Conservation (phyloP, 1,140 invertebrate genomes). For the Drosophila littoralis region DNA sequence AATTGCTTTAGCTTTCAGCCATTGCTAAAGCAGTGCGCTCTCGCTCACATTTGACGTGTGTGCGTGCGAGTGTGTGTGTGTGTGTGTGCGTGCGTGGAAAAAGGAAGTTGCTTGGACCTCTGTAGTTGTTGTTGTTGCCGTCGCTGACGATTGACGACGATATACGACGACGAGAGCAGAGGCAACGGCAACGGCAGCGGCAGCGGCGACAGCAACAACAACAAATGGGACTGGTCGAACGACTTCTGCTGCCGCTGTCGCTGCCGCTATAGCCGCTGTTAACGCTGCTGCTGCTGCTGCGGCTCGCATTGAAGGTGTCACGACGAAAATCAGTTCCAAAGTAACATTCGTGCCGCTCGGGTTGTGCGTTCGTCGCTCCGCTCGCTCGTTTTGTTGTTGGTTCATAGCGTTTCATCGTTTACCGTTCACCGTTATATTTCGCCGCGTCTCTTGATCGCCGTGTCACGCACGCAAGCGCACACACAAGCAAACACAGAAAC, state of each 20-base stretch:
- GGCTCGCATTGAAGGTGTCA: constrained; percentile 65
- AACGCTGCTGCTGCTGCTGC: constrained; percentile 36
- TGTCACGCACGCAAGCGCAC: constrained; percentile 30
- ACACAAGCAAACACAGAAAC: background rate
- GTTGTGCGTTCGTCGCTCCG: constrained; percentile 66
- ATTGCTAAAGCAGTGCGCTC: constrained; percentile 61
- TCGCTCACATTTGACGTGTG: background rate
- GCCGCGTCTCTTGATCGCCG: constrained; percentile 45
- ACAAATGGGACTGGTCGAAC: constrained; percentile 62
- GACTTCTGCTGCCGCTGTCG: constrained; percentile 58
- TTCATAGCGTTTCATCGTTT: constrained; percentile 32
- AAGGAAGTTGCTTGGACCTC: constrained; percentile 49
- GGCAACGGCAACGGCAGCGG: constrained; percentile 9
- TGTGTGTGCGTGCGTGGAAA: constrained; percentile 20
- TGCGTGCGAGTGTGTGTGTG: background rate
- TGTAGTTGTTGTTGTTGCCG: constrained; percentile 28
- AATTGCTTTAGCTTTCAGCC: constrained; percentile 46
- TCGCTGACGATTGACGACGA: constrained; percentile 12
- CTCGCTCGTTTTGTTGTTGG: constrained; percentile 56
- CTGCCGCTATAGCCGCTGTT: constrained; percentile 31
- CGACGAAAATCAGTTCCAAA: constrained; percentile 73
- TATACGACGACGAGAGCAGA: constrained; percentile 7
- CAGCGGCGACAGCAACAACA: constrained; percentile 33
- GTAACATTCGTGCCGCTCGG: constrained; percentile 76
- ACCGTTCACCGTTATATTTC: constrained; percentile 46